Evolutionary conservation across 2,888 invertebrate species (phyloP).

Genomic region (Schizotus pectinicornis): DNA sequence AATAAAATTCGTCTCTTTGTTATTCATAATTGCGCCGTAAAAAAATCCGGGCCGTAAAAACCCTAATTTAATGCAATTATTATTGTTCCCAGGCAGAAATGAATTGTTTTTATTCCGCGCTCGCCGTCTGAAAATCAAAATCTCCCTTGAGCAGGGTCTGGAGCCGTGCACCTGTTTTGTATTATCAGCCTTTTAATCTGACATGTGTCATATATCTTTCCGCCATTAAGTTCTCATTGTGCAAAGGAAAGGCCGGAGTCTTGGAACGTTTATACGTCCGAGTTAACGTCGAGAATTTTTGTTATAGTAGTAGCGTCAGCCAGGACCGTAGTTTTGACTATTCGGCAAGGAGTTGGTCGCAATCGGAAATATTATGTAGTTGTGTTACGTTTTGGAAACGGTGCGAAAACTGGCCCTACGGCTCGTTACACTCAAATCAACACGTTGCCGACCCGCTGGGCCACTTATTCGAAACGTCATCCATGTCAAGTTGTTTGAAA

Average conservation of each 20-base stretch:
- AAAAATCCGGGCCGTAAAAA: slow-evolving; percentile 19
- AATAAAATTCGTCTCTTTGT: slow-evolving; percentile 7
- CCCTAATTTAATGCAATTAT: slow-evolving; percentile 25
- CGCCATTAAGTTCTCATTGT: slow-evolving; percentile 35
- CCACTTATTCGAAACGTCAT: slow-evolving; percentile 35
- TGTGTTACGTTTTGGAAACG: slow-evolving; percentile 18
- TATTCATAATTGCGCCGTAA: slow-evolving; percentile 23
- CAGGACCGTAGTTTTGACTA: too few species aligned
- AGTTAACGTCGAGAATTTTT: slow-evolving; percentile 14
- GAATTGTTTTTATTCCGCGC: slow-evolving; percentile 16
- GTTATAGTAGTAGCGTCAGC: neutral
- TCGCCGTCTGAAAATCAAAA: slow-evolving; percentile 24
- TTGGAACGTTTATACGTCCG: slow-evolving; percentile 22
- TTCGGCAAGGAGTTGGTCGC: neutral
- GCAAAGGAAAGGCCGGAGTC: slow-evolving; percentile 22
- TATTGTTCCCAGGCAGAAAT: slow-evolving; percentile 14
- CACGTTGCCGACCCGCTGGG: slow-evolving; percentile 32
- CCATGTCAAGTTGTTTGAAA: slow-evolving; percentile 27
- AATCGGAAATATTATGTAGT: slow-evolving; percentile 6
- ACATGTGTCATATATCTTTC: slow-evolving; percentile 39
- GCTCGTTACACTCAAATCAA: slow-evolving; percentile 17
- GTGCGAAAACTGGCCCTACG: slow-evolving; percentile 14
- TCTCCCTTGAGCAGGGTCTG: slow-evolving; percentile 9
- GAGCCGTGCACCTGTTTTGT: slow-evolving; percentile 27
- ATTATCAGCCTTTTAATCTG: slow-evolving; percentile 33